Conservation (phyloP, 2,797 vertebrate species). For the Alauda arvensis region DNA sequence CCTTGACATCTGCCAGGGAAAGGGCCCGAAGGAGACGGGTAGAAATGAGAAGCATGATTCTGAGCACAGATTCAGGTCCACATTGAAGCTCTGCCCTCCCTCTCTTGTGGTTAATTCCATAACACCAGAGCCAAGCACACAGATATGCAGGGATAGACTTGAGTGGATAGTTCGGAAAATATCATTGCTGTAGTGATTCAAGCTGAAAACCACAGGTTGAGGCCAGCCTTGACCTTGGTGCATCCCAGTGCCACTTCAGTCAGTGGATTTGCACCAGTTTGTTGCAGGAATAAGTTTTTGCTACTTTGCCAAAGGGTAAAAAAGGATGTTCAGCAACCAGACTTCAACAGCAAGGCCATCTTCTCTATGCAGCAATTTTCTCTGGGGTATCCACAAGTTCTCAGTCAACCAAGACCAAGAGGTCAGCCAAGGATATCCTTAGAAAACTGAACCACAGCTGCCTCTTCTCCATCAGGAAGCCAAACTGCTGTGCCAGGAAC, state of each 20-base stretch:
- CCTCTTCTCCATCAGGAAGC: not conserved
- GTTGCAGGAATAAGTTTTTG: not conserved
- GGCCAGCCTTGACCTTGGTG: not conserved
- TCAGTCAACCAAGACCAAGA: not conserved
- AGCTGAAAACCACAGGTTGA: not conserved
- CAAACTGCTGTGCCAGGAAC: rapidly evolving
- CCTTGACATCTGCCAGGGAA: not conserved
- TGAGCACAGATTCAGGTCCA: not conserved
- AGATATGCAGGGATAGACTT: rapidly evolving
- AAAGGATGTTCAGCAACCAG: not conserved
- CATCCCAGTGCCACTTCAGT: not conserved
- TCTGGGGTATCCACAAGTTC: not conserved
- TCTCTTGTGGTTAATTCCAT: not conserved
- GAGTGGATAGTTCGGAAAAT: not conserved
- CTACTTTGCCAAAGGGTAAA: not conserved
- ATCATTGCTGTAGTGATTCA: not conserved
- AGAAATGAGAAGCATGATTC: not conserved
- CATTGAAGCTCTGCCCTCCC: not conserved
- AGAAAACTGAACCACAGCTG: not conserved
- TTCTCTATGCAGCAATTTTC: not conserved
- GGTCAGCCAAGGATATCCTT: not conserved
- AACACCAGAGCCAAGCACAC: not conserved
- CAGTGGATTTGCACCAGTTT: not conserved
- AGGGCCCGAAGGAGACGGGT: not conserved
- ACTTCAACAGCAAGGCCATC: not conserved